Evolutionary conservation across 1,140 invertebrate genomes (phyloP), one percentile per base, ranked within the genome.

Genomic region (Meloidogyne exigua): DNA sequence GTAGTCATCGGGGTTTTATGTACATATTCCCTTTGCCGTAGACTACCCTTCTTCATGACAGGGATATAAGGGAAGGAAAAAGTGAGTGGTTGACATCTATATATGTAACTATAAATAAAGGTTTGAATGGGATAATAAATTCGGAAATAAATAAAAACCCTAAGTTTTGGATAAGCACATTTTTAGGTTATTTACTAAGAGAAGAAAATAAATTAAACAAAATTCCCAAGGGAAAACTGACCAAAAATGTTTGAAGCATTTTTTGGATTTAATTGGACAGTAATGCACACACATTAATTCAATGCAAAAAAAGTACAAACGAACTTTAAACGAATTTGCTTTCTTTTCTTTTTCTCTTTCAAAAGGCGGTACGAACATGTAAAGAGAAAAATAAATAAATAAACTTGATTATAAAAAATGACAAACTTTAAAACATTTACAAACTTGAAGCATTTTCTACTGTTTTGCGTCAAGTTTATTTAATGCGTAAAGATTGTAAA

Each of bases 191-290:
- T 57, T 57, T n/a, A n/a, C 18, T 39, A 39, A 57, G 21, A 57
- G n/a, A n/a, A 57, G 49, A 57, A 7, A 57, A n/a, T n/a, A n/a
- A 57, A 57, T 7, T 57, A 57, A n/a, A 57, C 2, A 57, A 57
- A 57, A n/a, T n/a, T 12, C 49, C 49, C 18, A 57, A n/a, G 18
- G 7, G 18, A n/a, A 57, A n/a, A 57, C 18, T 9, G 21, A 57
- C 18, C 18, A 9, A 57, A n/a, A n/a, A 57, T n/a, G n/a, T 57
- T 57, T n/a, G 49, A n/a, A 57, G 44, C n/a, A 57, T n/a, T n/a
- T 57, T 57, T 57, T 57, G 49, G 49, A 57, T 57, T 57, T 57
- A 57, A 57, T 57, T 57, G 49, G 49, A 57, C 13, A 49, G 44
- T 49, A 49, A 49, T 49, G 44, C 7, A 57, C 18, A 57, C 18